Conservation (phyloP, 2,888 invertebrate species). For the Drosophila dives region DNA sequence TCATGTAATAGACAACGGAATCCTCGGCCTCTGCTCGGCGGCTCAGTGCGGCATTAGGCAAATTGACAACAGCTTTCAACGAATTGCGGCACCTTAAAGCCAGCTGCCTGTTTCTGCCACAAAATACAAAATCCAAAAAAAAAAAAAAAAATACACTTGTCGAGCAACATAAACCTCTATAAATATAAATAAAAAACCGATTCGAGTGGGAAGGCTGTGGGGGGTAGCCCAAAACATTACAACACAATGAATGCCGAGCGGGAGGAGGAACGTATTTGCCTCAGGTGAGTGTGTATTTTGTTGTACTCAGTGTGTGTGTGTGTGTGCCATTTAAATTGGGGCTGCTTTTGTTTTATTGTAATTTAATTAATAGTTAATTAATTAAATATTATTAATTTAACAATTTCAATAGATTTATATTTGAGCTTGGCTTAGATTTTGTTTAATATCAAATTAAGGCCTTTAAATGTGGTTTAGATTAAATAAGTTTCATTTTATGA, state of each 20-base stretch:
- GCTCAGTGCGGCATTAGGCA: slow-evolving; percentile 66
- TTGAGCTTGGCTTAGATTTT: slow-evolving; percentile 27
- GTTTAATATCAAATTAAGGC: slow-evolving; percentile 28
- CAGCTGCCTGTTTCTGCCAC: slow-evolving; percentile 32
- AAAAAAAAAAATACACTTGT: slow-evolving; percentile 46
- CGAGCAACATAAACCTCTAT: slow-evolving; percentile 24
- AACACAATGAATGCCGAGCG: slow-evolving; percentile 66
- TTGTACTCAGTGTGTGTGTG: slow-evolving; percentile 11
- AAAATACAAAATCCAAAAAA: not conserved
- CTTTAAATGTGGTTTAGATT: not conserved
- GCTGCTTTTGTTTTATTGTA: slow-evolving; percentile 21
- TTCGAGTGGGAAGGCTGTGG: slow-evolving; percentile 1
- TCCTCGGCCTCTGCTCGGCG: slow-evolving; percentile 33
- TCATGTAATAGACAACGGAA: slow-evolving; percentile 54
- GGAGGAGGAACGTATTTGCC: slow-evolving; percentile 73
- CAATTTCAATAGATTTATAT: slow-evolving; percentile 36
- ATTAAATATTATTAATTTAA: too few relatives aligned
- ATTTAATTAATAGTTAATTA: slow-evolving; percentile 37
- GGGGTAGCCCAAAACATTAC: slow-evolving; percentile 29
- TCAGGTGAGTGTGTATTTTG: slow-evolving; percentile 67
- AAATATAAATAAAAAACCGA: slow-evolving; percentile 13
- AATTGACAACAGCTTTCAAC: slow-evolving; percentile 76
- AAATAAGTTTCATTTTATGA: not conserved
- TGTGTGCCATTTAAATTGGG: slow-evolving; percentile 18
- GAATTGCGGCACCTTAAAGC: slow-evolving; percentile 67